phyloP scores from a whole-genome alignment of 2,888 invertebrate species.

The Oscheius onirici region DNA sequence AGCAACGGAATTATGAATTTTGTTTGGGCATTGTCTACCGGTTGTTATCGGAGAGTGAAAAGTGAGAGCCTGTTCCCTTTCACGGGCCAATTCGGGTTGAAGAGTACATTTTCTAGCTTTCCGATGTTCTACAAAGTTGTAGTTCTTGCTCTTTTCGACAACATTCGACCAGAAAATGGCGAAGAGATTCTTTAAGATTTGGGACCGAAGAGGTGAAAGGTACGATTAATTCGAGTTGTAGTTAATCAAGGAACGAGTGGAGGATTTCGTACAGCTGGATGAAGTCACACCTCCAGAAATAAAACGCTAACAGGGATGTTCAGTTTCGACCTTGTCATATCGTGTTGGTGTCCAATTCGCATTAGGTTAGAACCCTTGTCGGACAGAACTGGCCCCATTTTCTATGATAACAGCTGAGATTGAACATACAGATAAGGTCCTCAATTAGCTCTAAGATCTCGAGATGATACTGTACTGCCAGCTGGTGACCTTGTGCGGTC shows the following conservation, averaged over 20 bases:
- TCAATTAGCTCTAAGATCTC: background rate
- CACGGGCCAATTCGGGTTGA: background rate
- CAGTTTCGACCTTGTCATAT: no score
- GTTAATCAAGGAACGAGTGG: no score
- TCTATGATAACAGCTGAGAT: background rate
- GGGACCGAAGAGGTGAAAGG: no score
- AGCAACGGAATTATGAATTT: background rate
- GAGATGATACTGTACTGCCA: constrained; percentile 18
- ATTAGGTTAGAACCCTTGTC: background rate
- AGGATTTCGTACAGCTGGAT: no score
- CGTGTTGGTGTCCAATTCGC: no score
- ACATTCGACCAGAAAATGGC: no score
- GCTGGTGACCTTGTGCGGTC: constrained; percentile 27
- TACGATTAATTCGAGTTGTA: no score
- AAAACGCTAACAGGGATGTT: no score
- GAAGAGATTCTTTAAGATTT: no score
- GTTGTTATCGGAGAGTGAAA: background rate
- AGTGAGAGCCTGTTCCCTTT: background rate
- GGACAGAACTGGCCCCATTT: background rate
- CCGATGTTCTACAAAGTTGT: no score
- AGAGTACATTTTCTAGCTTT: background rate
- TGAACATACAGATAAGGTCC: background rate
- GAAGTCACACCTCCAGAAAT: no score
- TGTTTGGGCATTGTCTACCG: background rate
- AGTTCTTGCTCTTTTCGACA: constrained; percentile 5